phyloP scores from a whole-genome alignment of 2,888 invertebrate species.

The Netelia melanura region DNA sequence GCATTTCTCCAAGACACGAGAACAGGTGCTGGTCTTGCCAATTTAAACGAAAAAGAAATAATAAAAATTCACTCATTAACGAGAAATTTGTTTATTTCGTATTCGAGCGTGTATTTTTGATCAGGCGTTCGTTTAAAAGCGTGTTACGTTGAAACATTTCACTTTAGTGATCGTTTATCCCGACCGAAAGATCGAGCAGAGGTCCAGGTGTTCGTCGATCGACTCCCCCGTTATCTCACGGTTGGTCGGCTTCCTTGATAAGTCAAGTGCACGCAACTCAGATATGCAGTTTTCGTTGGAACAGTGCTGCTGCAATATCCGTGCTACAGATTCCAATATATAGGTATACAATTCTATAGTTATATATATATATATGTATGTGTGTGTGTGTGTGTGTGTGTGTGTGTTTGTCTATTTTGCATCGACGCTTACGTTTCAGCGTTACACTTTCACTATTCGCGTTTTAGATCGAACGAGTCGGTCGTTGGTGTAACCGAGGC shows the following conservation, averaged over 20 bases:
- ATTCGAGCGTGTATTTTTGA: too few species aligned
- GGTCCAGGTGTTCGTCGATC: not conserved
- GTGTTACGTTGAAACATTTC: too few species aligned
- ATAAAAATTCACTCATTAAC: not conserved
- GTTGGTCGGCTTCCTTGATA: slow-evolving; percentile 42
- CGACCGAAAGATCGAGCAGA: not conserved
- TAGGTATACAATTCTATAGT: not conserved
- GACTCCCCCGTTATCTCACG: slow-evolving; percentile 28
- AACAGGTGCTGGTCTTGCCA: slow-evolving; percentile 31
- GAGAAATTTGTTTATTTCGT: too few species aligned
- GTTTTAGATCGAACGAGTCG: slow-evolving; percentile 47
- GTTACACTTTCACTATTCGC: slow-evolving; percentile 67
- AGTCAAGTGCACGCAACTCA: slow-evolving; percentile 54
- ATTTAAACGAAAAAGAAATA: not conserved
- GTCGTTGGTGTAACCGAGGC: slow-evolving; percentile 8
- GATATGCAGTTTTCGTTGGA: slow-evolving; percentile 44
- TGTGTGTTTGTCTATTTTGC: slow-evolving; percentile 4
- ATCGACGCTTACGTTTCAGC: slow-evolving; percentile 21
- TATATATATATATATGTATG: not conserved
- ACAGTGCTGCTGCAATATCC: slow-evolving; percentile 59
- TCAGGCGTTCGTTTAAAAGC: too few species aligned
- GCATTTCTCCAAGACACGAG: slow-evolving; percentile 71
- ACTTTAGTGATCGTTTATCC: too few species aligned
- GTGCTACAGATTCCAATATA: slow-evolving; percentile 22
- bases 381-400: not conserved